Evolutionary conservation across 2,113 vertebrate species (phyloP).

Genomic region (Seriola rivoliana): DNA sequence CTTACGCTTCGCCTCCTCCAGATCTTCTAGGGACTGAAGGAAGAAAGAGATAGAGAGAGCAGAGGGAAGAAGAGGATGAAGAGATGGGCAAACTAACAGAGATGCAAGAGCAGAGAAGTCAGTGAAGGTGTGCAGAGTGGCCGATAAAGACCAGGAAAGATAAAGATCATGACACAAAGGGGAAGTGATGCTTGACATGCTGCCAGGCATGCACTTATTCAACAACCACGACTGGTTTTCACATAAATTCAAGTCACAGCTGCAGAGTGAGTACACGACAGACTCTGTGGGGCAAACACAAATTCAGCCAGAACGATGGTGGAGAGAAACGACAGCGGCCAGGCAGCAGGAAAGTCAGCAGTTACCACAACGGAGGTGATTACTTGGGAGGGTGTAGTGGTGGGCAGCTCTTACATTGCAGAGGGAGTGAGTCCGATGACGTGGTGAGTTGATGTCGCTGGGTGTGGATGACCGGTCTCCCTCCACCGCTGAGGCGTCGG

Average conservation of each 20-base stretch:
- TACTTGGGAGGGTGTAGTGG: slow-evolving; percentile 51
- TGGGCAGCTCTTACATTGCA: slow-evolving; percentile 94
- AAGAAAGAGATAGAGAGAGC: slow-evolving; percentile 7
- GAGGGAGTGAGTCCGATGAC: slow-evolving; percentile 98
- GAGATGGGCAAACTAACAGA: slow-evolving; percentile 14
- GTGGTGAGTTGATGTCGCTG: slow-evolving; percentile 97
- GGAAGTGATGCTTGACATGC: slow-evolving; percentile 57
- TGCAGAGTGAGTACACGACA: slow-evolving; percentile 46
- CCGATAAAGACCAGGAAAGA: slow-evolving; percentile 39
- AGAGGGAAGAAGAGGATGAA: slow-evolving; percentile 34
- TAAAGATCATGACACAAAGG: slow-evolving; percentile 47
- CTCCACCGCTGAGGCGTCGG: slow-evolving; percentile 92
- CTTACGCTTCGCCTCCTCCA: slow-evolving; percentile 94
- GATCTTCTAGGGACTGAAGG: slow-evolving; percentile 95
- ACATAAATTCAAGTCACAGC: slow-evolving; percentile 46
- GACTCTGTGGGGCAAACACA: slow-evolving; percentile 39
- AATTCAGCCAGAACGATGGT: slow-evolving; percentile 58
- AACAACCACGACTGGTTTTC: slow-evolving; percentile 33
- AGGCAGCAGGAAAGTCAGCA: slow-evolving; percentile 23
- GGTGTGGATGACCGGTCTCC: slow-evolving; percentile 97
- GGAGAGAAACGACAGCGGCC: slow-evolving; percentile 42
- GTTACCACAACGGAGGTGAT: slow-evolving; percentile 48
- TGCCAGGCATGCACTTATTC: slow-evolving; percentile 59
- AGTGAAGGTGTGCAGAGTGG: slow-evolving; percentile 33
- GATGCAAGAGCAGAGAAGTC: slow-evolving; percentile 21